Conservation (phyloP, 2,888 invertebrate species). For the Villa cingulata region DNA sequence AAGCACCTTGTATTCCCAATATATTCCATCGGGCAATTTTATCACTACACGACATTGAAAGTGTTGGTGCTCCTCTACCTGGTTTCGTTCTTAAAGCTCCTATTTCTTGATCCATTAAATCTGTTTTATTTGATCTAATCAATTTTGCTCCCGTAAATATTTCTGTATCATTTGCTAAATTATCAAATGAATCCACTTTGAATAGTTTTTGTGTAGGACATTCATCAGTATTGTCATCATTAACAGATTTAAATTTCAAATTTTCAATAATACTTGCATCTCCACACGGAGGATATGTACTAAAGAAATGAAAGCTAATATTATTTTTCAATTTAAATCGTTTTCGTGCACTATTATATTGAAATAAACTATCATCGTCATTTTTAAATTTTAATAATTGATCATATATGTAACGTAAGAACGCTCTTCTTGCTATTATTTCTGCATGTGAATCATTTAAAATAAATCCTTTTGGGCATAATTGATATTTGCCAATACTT, state of each 20-base stretch:
- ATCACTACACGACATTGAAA: slow-evolving; percentile 88
- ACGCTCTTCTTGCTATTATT: slow-evolving; percentile 68
- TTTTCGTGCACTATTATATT: slow-evolving; percentile 21
- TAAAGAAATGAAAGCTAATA: slow-evolving; percentile 67
- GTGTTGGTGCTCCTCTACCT: slow-evolving; percentile 75
- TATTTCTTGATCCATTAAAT: slow-evolving; percentile 48
- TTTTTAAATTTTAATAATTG: slow-evolving; percentile 38
- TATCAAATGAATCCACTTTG: slow-evolving; percentile 13
- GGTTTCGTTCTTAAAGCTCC: slow-evolving; percentile 76
- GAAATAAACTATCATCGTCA: slow-evolving; percentile 26
- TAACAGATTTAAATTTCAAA: slow-evolving; percentile 13
- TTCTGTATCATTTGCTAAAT: not conserved
- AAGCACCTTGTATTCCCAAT: slow-evolving; percentile 71
- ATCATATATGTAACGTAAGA: slow-evolving; percentile 60
- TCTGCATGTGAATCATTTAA: slow-evolving; percentile 90
- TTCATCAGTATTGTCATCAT: not conserved
- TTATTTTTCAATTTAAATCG: slow-evolving; percentile 41
- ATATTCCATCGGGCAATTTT: slow-evolving; percentile 83
- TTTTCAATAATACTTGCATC: slow-evolving; percentile 63
- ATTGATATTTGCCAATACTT: slow-evolving; percentile 62
- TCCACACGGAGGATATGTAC: slow-evolving; percentile 83
- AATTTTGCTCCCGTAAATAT: slow-evolving; percentile 79
- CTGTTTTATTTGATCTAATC: slow-evolving; percentile 35
- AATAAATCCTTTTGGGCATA: slow-evolving; percentile 52
- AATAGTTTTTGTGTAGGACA: slow-evolving; percentile 15